Evolutionary conservation across 2,797 vertebrate genomes (phyloP).

Genomic region (Diceros bicornis): DNA sequence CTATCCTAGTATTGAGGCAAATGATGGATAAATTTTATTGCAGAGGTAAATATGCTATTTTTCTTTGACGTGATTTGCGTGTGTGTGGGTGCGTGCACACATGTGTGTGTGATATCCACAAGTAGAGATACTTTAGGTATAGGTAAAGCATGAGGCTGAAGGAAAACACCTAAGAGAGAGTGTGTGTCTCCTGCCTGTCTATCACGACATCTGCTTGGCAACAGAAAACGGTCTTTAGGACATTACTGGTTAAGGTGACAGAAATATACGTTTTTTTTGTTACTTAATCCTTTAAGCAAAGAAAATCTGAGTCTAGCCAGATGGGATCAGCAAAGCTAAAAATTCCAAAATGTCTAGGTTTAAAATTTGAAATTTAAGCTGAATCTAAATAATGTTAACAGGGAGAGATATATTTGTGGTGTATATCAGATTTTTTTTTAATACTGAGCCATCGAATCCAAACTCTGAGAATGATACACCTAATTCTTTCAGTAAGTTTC

Average conservation of each 20-base stretch:
- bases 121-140: neutral
- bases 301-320: neutral
- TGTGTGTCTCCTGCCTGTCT: neutral
- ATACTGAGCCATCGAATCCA: constrained; percentile 24
- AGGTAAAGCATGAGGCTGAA: neutral
- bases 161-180: neutral
- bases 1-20: neutral
- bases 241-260: constrained; percentile 28
- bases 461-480: neutral
- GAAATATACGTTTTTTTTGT: neutral
- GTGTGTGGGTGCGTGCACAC: neutral
- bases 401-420: constrained; percentile 30
- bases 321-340: constrained; percentile 6
- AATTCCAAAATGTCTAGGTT: neutral
- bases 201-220: neutral
- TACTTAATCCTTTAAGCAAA: neutral
- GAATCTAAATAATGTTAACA: constrained; percentile 35
- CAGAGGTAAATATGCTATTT: neutral
- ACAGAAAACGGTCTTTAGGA: neutral
- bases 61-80: neutral
- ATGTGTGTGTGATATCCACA: neutral
- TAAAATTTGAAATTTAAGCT: constrained; percentile 39
- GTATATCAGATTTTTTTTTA: constrained; percentile 33
- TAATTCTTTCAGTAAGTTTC: constrained; percentile 40
- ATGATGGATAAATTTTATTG: neutral